Conservation (phyloP, 2,113 vertebrate species). For the Rhea americana region DNA sequence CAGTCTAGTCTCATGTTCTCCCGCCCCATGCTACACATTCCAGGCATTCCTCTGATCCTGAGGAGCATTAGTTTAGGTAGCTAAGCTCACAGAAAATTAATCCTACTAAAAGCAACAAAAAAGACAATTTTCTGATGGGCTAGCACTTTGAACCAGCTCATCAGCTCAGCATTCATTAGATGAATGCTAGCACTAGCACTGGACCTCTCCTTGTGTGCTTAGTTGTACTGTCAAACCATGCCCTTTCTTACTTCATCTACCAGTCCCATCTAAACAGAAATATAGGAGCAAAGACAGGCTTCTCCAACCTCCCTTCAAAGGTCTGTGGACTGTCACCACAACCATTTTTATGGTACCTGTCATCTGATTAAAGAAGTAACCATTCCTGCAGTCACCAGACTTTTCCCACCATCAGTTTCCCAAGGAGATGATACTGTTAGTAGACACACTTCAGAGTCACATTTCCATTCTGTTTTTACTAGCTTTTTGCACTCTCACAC, state of each 20-base stretch:
- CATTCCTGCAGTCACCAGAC: not conserved
- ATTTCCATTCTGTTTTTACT: not conserved
- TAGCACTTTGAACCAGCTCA: not conserved
- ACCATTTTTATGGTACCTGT: not conserved
- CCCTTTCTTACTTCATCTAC: not conserved
- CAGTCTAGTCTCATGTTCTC: not conserved
- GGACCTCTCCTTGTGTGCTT: not conserved
- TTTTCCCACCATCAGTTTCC: not conserved
- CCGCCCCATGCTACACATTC: not conserved
- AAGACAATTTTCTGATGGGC: not conserved
- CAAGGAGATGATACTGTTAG: not conserved
- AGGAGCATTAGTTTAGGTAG: not conserved
- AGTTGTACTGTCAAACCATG: not conserved
- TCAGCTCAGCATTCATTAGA: not conserved
- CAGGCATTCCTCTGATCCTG: not conserved
- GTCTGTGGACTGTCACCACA: not conserved
- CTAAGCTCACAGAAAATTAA: not conserved
- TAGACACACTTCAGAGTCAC: not conserved
- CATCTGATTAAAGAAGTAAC: not conserved
- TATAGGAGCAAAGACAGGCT: not conserved
- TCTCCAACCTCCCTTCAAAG: not conserved
- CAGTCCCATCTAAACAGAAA: not conserved
- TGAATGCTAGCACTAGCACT: not conserved
- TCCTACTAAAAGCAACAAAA: not conserved
- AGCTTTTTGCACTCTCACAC: not conserved